Evolutionary conservation across 2,888 invertebrate species (phyloP).

Genomic region (Drosophila borborema): DNA sequence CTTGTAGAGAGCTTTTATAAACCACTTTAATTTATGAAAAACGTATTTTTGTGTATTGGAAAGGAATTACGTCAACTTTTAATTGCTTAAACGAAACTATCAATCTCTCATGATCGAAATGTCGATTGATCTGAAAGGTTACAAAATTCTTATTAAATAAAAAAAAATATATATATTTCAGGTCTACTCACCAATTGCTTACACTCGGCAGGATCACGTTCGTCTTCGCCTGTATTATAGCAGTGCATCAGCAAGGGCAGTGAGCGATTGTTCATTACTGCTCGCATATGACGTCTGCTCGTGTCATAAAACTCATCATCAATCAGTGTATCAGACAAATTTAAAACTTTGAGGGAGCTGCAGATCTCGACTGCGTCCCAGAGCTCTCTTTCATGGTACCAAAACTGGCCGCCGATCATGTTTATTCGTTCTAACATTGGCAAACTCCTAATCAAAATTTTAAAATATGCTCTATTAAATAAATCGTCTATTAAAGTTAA

Average conservation of each 20-base stretch:
- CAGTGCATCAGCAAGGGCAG: background rate
- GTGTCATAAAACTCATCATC: background rate
- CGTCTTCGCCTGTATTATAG: background rate
- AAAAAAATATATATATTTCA: too few relatives aligned
- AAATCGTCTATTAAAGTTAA: background rate
- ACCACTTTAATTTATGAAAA: too few relatives aligned
- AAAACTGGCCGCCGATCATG: background rate
- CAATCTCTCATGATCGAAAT: too few relatives aligned
- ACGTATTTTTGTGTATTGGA: too few relatives aligned
- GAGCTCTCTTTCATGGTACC: background rate
- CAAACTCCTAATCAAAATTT: background rate
- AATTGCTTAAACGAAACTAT: too few relatives aligned
- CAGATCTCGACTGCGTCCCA: background rate
- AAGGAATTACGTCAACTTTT: too few relatives aligned
- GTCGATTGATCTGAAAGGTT: too few relatives aligned
- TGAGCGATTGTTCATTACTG: background rate
- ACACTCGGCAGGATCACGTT: background rate
- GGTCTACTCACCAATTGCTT: background rate
- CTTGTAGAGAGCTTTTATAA: too few relatives aligned
- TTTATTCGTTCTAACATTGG: background rate
- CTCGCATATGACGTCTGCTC: background rate
- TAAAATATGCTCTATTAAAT: background rate
- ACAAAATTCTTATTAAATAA: too few relatives aligned
- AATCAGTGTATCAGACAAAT: background rate
- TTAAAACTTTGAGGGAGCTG: slow-evolving; percentile 1